Conservation (phyloP, 1,140 invertebrate species). For the Thaumetopoea pityocampa region DNA sequence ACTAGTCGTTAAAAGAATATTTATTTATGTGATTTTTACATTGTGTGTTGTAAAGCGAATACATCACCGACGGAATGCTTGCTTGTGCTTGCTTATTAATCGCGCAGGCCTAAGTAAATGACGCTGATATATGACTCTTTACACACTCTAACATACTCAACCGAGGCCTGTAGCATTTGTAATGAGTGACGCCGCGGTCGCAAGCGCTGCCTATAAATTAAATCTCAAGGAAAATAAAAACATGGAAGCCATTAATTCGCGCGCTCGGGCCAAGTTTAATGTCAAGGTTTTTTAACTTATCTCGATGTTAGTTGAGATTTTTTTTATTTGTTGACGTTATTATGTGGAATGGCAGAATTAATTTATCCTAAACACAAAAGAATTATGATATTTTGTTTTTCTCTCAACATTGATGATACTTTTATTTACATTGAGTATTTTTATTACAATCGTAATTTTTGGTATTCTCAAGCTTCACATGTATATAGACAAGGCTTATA, state of each 20-base stretch:
- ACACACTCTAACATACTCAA: constrained; percentile 68
- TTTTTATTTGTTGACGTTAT: constrained; percentile 59
- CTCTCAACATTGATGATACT: constrained; percentile 6
- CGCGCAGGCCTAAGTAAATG: constrained; percentile 49
- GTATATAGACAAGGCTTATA: neutral
- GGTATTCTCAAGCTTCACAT: neutral
- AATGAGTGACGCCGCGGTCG: constrained; percentile 61
- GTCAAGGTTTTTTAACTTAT: constrained; percentile 72
- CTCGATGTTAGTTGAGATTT: constrained; percentile 70
- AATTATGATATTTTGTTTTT: constrained; percentile 25
- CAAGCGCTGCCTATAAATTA: constrained; percentile 70
- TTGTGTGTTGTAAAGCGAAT: constrained; percentile 24
- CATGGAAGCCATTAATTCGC: constrained; percentile 75
- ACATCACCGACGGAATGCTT: constrained; percentile 44
- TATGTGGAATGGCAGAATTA: constrained; percentile 57
- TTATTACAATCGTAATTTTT: constrained; percentile 9
- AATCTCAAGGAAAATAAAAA: constrained; percentile 76
- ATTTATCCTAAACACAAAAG: constrained; percentile 32
- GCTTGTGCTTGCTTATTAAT: constrained; percentile 53
- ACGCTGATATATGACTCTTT: constrained; percentile 69
- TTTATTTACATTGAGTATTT: constrained; percentile 15
- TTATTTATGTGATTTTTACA: too few species aligned
- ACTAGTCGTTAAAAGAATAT: too few species aligned
- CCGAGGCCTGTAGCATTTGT: constrained; percentile 59
- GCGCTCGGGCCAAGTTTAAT: constrained; percentile 73